Base-by-base conservation (phyloP, 2,797 vertebrate genomes). In the Pyrocephalus nanus region DNA sequence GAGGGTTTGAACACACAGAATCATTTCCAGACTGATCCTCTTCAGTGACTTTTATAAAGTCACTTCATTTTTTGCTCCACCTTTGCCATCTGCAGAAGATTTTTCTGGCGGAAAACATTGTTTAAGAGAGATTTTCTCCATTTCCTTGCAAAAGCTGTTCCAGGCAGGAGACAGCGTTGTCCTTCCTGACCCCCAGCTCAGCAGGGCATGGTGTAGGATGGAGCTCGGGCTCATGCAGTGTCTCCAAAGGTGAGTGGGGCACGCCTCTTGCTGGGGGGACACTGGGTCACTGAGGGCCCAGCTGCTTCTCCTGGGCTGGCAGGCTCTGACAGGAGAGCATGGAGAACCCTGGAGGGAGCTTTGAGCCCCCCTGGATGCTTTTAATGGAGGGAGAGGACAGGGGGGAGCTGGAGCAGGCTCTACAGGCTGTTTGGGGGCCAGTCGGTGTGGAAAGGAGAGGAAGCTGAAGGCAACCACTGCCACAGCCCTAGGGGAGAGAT, bases 91-190 rank as follows among this genome's bases (percentile, higher is more conserved):
- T 81, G 57, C 51, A 74, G 62, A 69, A 3, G 8, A 34, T 42
- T 58, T 58, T 79, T 40, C 51, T 75, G 36, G 20, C 3, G 8
- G 42, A 78, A 90, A 79, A 30, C 0, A 0, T 21, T 38, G 15
- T 47, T 88, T 83, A 47, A 58, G 38, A 62, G 54, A 36, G n/a
- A 14, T 75, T 84, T 48, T 77, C 53, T 81, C 30, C 20, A 8
- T 92, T 57, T 78, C 34, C 26, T 79, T 17, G 0, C 48, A 73
- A 51, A 58, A 66, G 54, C 8, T 67, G 42, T 53, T 77, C 20
- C 15, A 25, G 5, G 4, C 34, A 47, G 61, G 57, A 57, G 53
- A 23, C 0, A 0, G 19, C 0, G 0, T 25, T 71, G 72, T 27
- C 26, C 10, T 12, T 48, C 14, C 71, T 42, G 55, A 50, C 42